Evolutionary conservation across 2,797 vertebrate species (phyloP).

Genomic region (Lagorchestes hirsutus): DNA sequence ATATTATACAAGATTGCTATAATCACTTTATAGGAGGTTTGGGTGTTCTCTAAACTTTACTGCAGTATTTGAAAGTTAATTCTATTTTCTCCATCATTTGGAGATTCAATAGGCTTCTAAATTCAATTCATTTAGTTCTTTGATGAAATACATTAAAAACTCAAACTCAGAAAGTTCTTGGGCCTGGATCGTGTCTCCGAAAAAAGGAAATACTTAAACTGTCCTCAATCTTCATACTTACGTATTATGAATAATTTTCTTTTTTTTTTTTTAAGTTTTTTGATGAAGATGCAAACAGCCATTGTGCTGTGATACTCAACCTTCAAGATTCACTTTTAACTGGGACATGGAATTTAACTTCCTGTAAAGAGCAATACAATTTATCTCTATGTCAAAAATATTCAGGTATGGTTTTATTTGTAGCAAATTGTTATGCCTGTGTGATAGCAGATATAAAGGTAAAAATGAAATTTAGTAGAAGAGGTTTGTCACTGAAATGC

Average conservation of each 20-base stretch:
- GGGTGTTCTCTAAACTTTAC: neutral
- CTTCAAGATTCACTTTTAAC: constrained; percentile 89
- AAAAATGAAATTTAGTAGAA: neutral
- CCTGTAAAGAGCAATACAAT: constrained; percentile 87
- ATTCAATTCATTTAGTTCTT: constrained; percentile 30
- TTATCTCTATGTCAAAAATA: constrained; percentile 91
- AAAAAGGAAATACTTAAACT: neutral
- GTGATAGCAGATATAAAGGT: neutral
- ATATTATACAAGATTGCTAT: neutral
- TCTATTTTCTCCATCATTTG: constrained; percentile 37
- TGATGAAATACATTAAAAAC: constrained; percentile 21
- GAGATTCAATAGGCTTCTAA: constrained; percentile 30
- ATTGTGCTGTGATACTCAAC: constrained; percentile 91
- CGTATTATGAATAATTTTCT: constrained; percentile 23
- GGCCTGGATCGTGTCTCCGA: constrained; percentile 35
- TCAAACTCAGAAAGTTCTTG: neutral
- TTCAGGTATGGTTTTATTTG: constrained; percentile 86
- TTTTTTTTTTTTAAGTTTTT: constrained; percentile 83
- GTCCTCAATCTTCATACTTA: neutral
- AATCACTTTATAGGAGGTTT: neutral
- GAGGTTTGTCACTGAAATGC: neutral
- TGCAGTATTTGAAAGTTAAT: constrained; percentile 58
- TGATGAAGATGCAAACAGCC: constrained; percentile 86
- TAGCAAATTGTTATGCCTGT: neutral
- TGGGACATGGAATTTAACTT: constrained; percentile 95